These are phyloP conservation scores for Stigmatopora nigra DNA, from an alignment of 2,113 vertebrate genomes.

Conservation along the genomic window DNA sequence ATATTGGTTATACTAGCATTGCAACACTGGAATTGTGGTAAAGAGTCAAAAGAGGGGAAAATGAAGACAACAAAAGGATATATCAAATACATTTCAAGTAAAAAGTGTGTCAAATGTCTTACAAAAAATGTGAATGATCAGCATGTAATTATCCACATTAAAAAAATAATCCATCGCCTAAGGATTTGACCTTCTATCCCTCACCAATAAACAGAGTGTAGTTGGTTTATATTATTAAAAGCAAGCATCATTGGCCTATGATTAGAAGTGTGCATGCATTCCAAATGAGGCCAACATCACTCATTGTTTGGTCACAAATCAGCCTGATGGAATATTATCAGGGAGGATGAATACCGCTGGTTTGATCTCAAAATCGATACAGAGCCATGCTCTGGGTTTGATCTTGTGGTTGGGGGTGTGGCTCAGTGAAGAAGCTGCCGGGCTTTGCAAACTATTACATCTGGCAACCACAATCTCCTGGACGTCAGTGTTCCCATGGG, in stretches of 20 bases:
- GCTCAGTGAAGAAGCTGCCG: neutral
- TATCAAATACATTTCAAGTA: neutral
- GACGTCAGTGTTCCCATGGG: neutral
- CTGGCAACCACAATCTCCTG: neutral
- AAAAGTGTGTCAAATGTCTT: neutral
- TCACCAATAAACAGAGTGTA: neutral
- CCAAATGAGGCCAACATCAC: neutral
- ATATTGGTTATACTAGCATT: neutral
- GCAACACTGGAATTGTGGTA: neutral
- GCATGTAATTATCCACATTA: neutral
- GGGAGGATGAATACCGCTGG: neutral
- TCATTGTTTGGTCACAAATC: constrained; percentile 4
- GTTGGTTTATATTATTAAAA: neutral
- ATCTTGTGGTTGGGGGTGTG: neutral
- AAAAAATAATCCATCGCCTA: neutral
- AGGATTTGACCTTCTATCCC: neutral
- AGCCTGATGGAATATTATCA: constrained; percentile 6
- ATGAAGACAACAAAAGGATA: neutral
- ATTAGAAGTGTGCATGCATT: constrained; percentile 5
- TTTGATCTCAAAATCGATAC: constrained; percentile 4
- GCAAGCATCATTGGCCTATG: neutral
- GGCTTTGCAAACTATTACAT: neutral
- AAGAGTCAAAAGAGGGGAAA: neutral
- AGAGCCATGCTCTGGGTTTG: neutral
- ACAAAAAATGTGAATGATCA: neutral